Percentiles rank a stretch among this genome's conserved stretches.
These are phyloP conservation scores for Glareola pratincola DNA, from an alignment of 2,113 vertebrate genomes.

Conservation along the genomic window DNA sequence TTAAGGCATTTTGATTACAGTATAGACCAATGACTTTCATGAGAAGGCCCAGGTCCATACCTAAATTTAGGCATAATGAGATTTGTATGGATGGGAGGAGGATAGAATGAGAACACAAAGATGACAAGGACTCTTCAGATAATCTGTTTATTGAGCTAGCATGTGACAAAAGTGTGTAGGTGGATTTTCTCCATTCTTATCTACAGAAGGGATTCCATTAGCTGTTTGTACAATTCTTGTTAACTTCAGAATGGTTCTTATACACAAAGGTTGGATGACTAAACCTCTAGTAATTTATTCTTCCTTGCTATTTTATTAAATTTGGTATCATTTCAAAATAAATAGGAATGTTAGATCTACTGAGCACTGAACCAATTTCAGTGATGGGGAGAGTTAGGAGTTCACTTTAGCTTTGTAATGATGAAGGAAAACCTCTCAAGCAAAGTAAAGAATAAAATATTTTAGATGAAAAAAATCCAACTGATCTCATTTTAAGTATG, in stretches of 20 bases:
- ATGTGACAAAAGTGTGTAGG: rapidly evolving
- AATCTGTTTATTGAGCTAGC: neutral
- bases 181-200: neutral
- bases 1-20: neutral
- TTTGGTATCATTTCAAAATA: neutral
- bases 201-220: neutral
- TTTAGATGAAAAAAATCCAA: neutral
- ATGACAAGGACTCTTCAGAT: neutral
- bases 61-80: neutral
- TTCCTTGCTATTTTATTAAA: neutral
- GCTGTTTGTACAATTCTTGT: neutral
- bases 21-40: neutral
- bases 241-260: neutral
- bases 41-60: neutral
- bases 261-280: neutral
- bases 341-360: neutral
- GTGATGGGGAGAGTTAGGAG: neutral
- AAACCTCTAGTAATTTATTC: neutral
- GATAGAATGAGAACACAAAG: neutral
- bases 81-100: neutral
- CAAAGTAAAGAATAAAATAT: neutral
- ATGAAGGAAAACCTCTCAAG: neutral
- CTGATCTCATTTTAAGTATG: neutral
- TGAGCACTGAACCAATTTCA: neutral
- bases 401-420: neutral